Evolutionary conservation across 2,113 vertebrate genomes (phyloP).

Genomic region (Sinocyclocheilus maitianheensis): DNA sequence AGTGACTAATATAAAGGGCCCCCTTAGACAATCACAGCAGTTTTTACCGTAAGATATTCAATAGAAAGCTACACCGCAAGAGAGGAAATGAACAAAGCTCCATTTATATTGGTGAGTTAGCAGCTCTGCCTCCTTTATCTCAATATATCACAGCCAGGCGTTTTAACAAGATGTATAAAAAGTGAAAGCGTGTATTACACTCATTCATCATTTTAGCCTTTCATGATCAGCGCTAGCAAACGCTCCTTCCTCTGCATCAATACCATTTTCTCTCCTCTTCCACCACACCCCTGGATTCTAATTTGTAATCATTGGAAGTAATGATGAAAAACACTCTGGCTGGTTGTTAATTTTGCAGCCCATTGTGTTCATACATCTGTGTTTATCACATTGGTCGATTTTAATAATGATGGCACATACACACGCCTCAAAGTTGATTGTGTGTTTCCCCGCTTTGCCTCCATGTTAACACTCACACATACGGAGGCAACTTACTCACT

Average conservation of each 20-base stretch:
- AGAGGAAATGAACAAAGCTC: conserved; percentile 59
- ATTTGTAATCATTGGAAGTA: conserved; percentile 75
- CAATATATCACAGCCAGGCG: conserved; percentile 63
- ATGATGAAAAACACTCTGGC: conserved; percentile 71
- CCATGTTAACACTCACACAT: background rate
- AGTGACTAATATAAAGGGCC: conserved; percentile 10
- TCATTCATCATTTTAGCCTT: conserved; percentile 75
- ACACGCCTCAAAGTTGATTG: background rate
- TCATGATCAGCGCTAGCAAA: conserved; percentile 68
- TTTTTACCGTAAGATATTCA: conserved; percentile 55
- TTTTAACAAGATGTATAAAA: conserved; percentile 76
- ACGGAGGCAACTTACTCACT: background rate
- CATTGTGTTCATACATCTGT: conserved; percentile 71
- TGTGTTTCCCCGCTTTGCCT: background rate
- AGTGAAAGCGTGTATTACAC: conserved; percentile 70
- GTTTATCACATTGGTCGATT: conserved; percentile 67
- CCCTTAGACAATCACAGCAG: conserved; percentile 8
- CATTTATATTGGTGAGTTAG: conserved; percentile 60
- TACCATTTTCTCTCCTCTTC: conserved; percentile 66
- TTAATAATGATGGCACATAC: conserved; percentile 53
- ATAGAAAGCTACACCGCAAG: conserved; percentile 52
- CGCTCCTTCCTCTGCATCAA: conserved; percentile 52
- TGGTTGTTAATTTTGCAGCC: conserved; percentile 67
- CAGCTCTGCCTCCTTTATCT: conserved; percentile 64
- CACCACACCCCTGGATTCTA: conserved; percentile 56